Evolutionary conservation across 1,140 invertebrate species (phyloP), one percentile per base, ranked within the genome.

Genomic region (Reticulitermes speratus): DNA sequence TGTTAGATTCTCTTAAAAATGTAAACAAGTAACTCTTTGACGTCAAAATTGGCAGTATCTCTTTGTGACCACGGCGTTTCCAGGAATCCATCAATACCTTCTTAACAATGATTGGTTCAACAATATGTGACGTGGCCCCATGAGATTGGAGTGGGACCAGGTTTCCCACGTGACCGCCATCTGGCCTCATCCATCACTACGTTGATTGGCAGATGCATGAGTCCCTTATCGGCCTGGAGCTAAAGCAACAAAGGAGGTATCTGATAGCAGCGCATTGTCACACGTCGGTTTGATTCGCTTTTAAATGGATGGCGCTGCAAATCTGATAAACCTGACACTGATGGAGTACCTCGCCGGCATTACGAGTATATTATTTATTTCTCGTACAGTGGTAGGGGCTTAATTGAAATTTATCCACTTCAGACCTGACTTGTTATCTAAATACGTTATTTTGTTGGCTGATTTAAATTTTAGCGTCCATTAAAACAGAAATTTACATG

Each of bases 111-210:
- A 75, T 75, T n/a, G 65, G 65, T 25, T 75, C 30, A 75, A 75
- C 65, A 75, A 75, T 75, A 30, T 30, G 65, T 75, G 65, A 75
- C 65, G 65, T 30, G 65, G 65, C 25, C 65, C 25, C 65, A n/a
- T 30, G 65, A 75, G 65, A 75, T 55, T 19, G 52, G 52, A 16
- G 52, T 8, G n/a, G 65, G 65, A 30, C 8, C 25, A 75, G 65
- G 65, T 75, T 75, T 75, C 65, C 65, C 65, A 75, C 65, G 65
- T 75, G 65, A 75, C 65, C 65, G n/a, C 65, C 65, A 75, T 75
- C 65, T 75, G 65, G 65, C n/a, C 65, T 30, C 65, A 75, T 75
- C 65, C 65, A 75, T 75, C 65, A 75, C 65, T 16, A 75, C 7
- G 65, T 19, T 75, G 65, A 75, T 75, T 75, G 65, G 65, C 65